These are phyloP conservation scores for Larimichthys crocea DNA, from an alignment of 2,113 vertebrate species.

Conservation along the genomic window DNA sequence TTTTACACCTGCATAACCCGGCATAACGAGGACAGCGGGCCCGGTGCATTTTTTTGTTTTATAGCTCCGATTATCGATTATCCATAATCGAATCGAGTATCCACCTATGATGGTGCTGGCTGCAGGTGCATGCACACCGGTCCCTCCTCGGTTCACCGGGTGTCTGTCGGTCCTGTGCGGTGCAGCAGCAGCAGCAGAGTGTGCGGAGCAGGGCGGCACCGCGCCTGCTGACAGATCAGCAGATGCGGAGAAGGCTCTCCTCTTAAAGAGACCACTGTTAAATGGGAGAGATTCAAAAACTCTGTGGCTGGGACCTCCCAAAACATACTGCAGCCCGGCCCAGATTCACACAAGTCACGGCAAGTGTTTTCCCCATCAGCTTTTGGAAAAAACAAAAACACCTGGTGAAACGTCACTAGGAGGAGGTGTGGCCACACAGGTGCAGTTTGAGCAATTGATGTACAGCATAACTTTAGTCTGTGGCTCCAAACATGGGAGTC, in stretches of 20 bases:
- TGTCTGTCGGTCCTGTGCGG: not conserved
- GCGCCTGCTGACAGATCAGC: conserved; percentile 63
- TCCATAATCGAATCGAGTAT: not conserved
- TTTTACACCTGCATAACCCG: conserved; percentile 35
- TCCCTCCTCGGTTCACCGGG: not conserved
- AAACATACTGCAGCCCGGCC: not conserved
- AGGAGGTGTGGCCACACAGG: not conserved
- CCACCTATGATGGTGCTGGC: not conserved
- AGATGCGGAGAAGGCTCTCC: conserved; percentile 55
- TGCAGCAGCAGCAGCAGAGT: conserved; percentile 29
- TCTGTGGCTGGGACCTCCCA: not conserved
- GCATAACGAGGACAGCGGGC: not conserved
- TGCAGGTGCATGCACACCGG: not conserved
- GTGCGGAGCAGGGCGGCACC: conserved; percentile 37
- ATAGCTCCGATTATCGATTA: not conserved
- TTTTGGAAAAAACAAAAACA: not conserved
- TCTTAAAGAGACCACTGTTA: conserved; percentile 75
- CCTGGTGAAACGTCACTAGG: not conserved
- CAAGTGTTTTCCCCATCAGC: not conserved
- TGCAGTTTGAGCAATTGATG: no score
- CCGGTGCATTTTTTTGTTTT: conserved; percentile 8
- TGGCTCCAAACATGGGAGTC: no score
- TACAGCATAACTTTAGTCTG: no score
- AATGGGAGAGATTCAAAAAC: not conserved
- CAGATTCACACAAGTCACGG: not conserved